Base-by-base conservation (phyloP, 2,113 vertebrate species). In the Fregetta grallaria region DNA sequence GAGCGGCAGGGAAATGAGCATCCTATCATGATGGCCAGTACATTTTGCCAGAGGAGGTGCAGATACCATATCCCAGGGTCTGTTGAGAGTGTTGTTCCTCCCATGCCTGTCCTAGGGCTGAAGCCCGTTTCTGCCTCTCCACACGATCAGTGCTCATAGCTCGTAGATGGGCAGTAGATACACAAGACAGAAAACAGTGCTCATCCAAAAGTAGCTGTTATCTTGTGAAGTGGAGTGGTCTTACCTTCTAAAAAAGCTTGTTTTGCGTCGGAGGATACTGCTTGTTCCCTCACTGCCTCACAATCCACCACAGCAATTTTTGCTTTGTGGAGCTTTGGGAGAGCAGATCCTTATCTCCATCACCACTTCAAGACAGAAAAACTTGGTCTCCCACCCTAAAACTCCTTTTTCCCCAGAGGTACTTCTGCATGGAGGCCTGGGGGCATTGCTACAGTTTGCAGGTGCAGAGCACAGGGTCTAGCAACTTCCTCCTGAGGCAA, bases 111-210 rank as follows among this genome's bases (percentile, higher is more conserved):
- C 18, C 21, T 3, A 7, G 17, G 10, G 2, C 2, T 50, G 15
- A 93, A 74, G 4, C 32, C 45, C 9, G 15, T 59, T 75, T 50
- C 23, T 40, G 11, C 8, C 11, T 38, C n/a, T 67, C 25, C 36
- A 19, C 0, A 0, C n/a, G 38, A 53, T 38, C 52, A 72, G 9
- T 22, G 49, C 20, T 63, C 17, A 7, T 4, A 34, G 29, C 29
- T 90, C 12, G 1, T 15, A 40, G 49, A 29, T n/a, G 10, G 18
- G 9, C 40, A 91, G 16, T 5, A 72, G 66, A 30, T 11, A 5
- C 9, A 49, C 13, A 8, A 30, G 22, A 18, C 9, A 68, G 63
- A 85, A 77, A 16, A 11, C n/a, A 36, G 17, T 17, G 15, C 7
- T 84, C 19, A 62, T 40, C 29, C 52, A 79, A 67, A 90, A 72